Evolutionary conservation across 2,113 vertebrate genomes (phyloP), one percentile per base, ranked within the genome.

Genomic region (Zingel zingel): DNA sequence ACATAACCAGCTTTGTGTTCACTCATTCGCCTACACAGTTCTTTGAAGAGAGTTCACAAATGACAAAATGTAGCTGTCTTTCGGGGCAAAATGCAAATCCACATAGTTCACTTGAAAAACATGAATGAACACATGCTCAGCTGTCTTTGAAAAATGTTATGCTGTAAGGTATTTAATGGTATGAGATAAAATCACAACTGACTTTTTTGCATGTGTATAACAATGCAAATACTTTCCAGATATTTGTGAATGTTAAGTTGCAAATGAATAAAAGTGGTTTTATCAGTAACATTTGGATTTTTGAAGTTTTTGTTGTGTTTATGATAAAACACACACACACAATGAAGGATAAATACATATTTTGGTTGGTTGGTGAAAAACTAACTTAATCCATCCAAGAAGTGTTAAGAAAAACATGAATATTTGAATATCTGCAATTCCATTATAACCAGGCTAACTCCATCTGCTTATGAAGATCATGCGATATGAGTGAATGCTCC

Each of bases 211-310:
- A 90, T 86, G 85, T 84, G 27, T 71, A 56, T 56, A 58, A 47
- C 27, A 61, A 70, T 74, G 57, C 51, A 65, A 81, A 70, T 43
- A 36, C 18, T 56, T 59, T 78, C 8, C 27, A 61, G 25, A 66
- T 13, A 39, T 59, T 14, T 68, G 21, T 83, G 68, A 67, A 6
- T 76, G 21, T 87, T 27, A 68, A 63, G 10, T 65, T 86, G 74
- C 51, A 83, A 76, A 57, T 77, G 63, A 84, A 87, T 90, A 82
- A 89, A 90, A 62, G 9, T 25, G 14, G 39, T 81, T 80, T 50
- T 39, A 75, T 75, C 65, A 25, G 21, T 43, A 57, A 33, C 15
- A 23, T 47, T 66, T 25, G 2, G 12, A 23, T 30, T 19, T 21
- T 54, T 65, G 5, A 62, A 15, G 10, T 33, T 45, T 65, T n/a